Evolutionary conservation across 2,113 vertebrate species (phyloP), one percentile per base, ranked within the genome.

Genomic region (Gasterosteus nipponicus): DNA sequence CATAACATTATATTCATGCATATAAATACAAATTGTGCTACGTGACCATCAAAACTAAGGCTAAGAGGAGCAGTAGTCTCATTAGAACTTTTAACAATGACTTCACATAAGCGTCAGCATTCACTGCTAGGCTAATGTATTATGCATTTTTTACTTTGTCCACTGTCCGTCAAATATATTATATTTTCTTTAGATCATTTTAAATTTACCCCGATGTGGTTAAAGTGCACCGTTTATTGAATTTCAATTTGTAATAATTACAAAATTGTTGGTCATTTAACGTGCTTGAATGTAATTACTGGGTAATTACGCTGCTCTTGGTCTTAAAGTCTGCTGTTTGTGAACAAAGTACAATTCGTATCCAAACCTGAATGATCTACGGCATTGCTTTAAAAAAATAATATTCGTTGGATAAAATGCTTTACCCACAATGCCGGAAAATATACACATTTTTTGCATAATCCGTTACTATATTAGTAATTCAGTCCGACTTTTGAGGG

Each of bases 1-100:
- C 59, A 63, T 38, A 6, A 38, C 35, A 38, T 38, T 38, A 38
- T 5, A 38, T 38, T 38, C 35, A 38, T 38, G 35, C 4, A 38
- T 38, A 38, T 44, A 65, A 80, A 62, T 39, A 29, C 3, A 53
- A 41, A 65, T 29, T 11, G n/a, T 33, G 47, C 33, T 15, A 41
- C 10, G 7, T 61, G 56, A 31, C 8, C 41, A 63, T 22, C 4
- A 53, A 29, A 77, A 56, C 22, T 58, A 16, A 10, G 53, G 19
- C 42, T 74, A 74, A 85, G 73, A 66, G 38, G 59, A 77, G 64
- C 63, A 56, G 10, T 33, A 22, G n/a, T 59, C 56, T 49, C 10
- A 47, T 59, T 57, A 71, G 7, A 60, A 39, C 22, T 67, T 53
- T 61, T 47, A 31, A 64, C 5, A 66, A 35, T 69, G 0, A 35